Evolutionary conservation across 2,888 invertebrate genomes (phyloP).

Genomic region (Sialis fuliginosa): DNA sequence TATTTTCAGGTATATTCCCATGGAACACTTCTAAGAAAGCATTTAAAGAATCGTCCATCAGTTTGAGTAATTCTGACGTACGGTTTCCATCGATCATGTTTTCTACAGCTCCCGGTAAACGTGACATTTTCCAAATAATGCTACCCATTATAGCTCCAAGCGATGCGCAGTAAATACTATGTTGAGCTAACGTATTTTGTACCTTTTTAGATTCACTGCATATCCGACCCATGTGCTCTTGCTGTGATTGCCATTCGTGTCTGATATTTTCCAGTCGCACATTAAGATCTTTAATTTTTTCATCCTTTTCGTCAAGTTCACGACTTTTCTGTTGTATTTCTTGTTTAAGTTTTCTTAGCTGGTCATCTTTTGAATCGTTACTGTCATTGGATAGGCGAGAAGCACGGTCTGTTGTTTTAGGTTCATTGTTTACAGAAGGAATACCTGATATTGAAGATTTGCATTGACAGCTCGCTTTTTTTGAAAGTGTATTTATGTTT

Average conservation of each 20-base stretch:
- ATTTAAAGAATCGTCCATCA: conserved; percentile 3
- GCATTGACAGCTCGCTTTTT: too few species aligned
- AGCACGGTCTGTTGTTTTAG: not conserved
- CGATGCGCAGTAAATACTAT: conserved; percentile 22
- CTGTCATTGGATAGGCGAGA: not conserved
- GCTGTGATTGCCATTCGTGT: conserved; percentile 15
- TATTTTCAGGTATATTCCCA: conserved; percentile 1
- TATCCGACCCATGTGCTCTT: conserved; percentile 14
- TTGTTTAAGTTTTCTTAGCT: not conserved
- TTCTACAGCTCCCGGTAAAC: conserved; percentile 8
- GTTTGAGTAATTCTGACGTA: not conserved
- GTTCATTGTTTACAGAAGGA: too few species aligned
- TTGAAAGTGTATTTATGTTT: too few species aligned
- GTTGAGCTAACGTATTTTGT: conserved; percentile 14
- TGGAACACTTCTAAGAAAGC: conserved; percentile 4
- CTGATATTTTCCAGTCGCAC: conserved; percentile 9
- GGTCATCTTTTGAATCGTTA: not conserved
- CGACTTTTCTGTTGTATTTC: not conserved
- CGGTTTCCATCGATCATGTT: conserved; percentile 2
- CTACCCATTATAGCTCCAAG: conserved; percentile 23
- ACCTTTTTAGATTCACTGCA: conserved; percentile 13
- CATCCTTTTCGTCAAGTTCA: not conserved
- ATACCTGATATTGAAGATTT: too few species aligned
- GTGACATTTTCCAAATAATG: conserved; percentile 23
- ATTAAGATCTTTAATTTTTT: not conserved